Percentiles rank a stretch among this genome's conserved stretches.
These are phyloP conservation scores for Pachliopta kotzebuea DNA, from an alignment of 2,888 invertebrate species.

Conservation along the genomic window DNA sequence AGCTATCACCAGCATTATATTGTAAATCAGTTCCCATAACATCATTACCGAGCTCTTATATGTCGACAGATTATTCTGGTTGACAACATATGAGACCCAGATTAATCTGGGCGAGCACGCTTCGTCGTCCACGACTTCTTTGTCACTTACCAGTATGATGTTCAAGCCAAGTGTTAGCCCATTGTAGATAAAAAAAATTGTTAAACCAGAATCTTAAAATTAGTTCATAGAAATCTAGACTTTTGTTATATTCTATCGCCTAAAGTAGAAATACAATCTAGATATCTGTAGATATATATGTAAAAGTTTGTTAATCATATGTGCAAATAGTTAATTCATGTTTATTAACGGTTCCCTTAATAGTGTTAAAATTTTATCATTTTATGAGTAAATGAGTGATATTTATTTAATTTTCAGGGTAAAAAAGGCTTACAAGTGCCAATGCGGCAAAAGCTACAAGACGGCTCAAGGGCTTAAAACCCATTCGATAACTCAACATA, in stretches of 20 bases:
- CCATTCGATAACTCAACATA: constrained; percentile 78
- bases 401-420: constrained; percentile 77
- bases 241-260: not conserved
- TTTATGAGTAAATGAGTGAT: not conserved
- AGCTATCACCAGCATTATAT: too few species aligned
- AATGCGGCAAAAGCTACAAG: constrained; percentile 93
- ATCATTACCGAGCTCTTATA: too few species aligned
- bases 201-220: too few species aligned
- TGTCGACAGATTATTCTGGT: too few species aligned
- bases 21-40: too few species aligned
- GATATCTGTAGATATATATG: not conserved
- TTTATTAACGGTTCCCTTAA: not conserved
- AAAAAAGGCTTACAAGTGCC: constrained; percentile 90
- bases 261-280: not conserved
- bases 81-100: too few species aligned
- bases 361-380: not conserved
- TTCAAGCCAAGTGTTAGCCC: too few species aligned
- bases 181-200: too few species aligned
- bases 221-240: too few species aligned
- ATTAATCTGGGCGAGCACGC: too few species aligned
- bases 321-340: not conserved
- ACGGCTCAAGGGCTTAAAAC: constrained; percentile 88
- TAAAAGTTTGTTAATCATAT: not conserved
- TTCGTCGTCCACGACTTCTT: too few species aligned
- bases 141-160: too few species aligned